Base-by-base conservation (phyloP, 2,888 invertebrate species). In the Ophion ventricosus region DNA sequence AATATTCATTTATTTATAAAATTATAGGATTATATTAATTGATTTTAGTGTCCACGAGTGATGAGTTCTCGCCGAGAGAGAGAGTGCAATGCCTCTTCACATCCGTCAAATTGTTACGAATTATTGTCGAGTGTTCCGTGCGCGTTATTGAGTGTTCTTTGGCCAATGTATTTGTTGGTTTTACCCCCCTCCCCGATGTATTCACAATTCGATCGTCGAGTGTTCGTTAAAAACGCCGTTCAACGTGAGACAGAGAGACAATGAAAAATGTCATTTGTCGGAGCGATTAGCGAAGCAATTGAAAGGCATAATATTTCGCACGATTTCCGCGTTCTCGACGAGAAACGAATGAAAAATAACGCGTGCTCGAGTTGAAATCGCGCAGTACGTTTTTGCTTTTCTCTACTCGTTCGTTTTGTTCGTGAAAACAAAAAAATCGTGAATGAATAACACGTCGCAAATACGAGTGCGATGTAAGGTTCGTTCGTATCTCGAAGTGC, bases 351-450 rank as follows among this genome's bases (percentile, higher is more conserved):
- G 54, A 69, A 49, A n/a, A 77, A 49, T 25, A 14, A 63, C 61
- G 57, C 43, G 43, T 25, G 26, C n/a, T 43, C 25, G 26, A n/a
- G 35, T 64, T 56, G 17, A 10, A 8, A 17, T 35, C 14, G 23
- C 56, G 20, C 4, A 17, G 2, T n/a, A n/a, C 25, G 54, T 70
- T 49, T 17, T 11, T 2, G 14, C 11, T 49, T 17, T 49, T 49
- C 49, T 4, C 14, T 3, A 17, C 17, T 49, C 49, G 17, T 4
- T 49, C 49, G 49, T 49, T 49, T 49, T 17, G 67, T 49, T 49
- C 14, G 67, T n/a, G 11, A 72, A 69, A 59, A 82, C n/a, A n/a
- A n/a, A 82, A 83, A 85, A 85, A 79, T 79, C 63, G 81, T 85
- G 85, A 70, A 79, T 29, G 57, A 54, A 54, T 17, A 8, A n/a